Conservation (phyloP, 2,888 invertebrate species). For the Ceraclea dissimilis region DNA sequence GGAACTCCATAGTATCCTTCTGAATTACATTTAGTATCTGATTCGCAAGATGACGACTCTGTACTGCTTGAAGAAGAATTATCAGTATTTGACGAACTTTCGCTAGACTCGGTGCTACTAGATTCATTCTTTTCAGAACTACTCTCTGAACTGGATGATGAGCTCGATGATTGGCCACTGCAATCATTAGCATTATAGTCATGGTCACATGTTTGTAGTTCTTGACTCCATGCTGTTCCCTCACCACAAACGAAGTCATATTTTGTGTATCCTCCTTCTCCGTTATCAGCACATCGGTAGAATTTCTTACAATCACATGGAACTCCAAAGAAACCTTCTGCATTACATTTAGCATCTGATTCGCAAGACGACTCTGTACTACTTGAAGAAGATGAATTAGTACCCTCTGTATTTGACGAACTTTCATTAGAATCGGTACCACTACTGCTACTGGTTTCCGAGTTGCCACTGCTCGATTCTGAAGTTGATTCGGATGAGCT, state of each 20-base stretch:
- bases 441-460: neutral
- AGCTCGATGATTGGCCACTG: conserved; percentile 26
- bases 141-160: conserved; percentile 9
- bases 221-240: conserved; percentile 63
- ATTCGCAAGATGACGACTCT: neutral
- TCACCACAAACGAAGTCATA: conserved; percentile 65
- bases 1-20: conserved; percentile 62
- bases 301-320: conserved; percentile 63
- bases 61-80: conserved; percentile 4
- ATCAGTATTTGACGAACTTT: neutral
- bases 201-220: conserved; percentile 56
- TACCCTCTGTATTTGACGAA: neutral
- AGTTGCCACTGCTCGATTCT: neutral
- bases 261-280: conserved; percentile 51
- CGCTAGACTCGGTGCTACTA: neutral
- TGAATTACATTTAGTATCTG: conserved; percentile 7
- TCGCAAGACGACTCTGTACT: neutral
- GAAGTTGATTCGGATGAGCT: conserved; percentile 2
- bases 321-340: conserved; percentile 68
- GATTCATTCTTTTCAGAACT: conserved; percentile 12
- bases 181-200: conserved; percentile 51
- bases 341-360: conserved; percentile 37
- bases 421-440: neutral
- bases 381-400: too few relatives aligned
- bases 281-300: conserved; percentile 65